Evolutionary conservation across 2,888 invertebrate genomes (phyloP), one percentile per base, ranked within the genome.

Genomic region (Leucozona laternaria): DNA sequence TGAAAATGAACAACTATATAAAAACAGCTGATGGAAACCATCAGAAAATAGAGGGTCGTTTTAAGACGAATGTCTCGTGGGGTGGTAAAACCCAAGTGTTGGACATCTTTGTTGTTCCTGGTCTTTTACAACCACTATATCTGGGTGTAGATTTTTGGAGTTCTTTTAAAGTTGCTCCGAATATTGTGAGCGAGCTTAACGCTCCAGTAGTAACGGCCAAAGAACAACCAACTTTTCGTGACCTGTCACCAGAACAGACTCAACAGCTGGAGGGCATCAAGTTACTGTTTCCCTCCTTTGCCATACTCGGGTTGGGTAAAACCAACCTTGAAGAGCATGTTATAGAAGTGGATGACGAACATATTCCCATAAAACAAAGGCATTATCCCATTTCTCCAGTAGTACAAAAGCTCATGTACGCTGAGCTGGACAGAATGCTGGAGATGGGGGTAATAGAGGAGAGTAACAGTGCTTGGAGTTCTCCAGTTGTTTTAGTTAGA

Each of bases 311-410:
- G 20, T 48, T 48, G 48, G 48, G 20, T 48, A 48, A 48, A 48
- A 48, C 20, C 11, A 48, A 20, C 6, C 48, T 60, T 5, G 60
- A 73, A 22, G n/a, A 73, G 4, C 58, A 72, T 5, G 2, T 72
- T 0, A 72, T 72, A 1, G 72, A 60, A 25, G 58, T 73, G 62
- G 62, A 75, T 25, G 45, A 64, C 15, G 40, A 43, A 43, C 6
- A 64, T 0, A 43, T 37, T 0, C 62, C 62, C 25, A 62, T 53
- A 5, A 53, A 62, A 7, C 58, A 62, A 13, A n/a, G 60, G 11
- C 48, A 73, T 2, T 73, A 73, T 17, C 73, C 73, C n/a, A 62
- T 73, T 25, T 53, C 48, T 15, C 73, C 50, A 5, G 60, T n/a
- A 2, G 22, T 73, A 13, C 73, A 73, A 25, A 73, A 73, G 28